Base-by-base conservation (phyloP, 2,797 vertebrate genomes). In the Pseudomugil tenellus region DNA sequence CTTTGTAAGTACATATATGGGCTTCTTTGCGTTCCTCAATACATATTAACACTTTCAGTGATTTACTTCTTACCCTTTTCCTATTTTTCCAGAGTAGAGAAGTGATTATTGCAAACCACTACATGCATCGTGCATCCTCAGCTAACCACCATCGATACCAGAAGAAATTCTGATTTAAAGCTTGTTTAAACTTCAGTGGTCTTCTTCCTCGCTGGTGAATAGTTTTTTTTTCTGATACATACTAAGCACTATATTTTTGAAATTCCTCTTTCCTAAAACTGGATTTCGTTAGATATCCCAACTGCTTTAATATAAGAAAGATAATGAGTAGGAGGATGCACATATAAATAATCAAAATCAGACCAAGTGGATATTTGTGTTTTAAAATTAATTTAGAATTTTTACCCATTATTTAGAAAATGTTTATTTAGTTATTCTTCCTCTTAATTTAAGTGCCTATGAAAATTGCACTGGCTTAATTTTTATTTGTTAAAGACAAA, bases 1-100 rank as follows among this genome's bases (percentile, higher is more conserved):
- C 51, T 79, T 85, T 87, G 95, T 96, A 89, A 94, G 94, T 93
- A 66, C 26, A 61, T 65, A 3, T 31, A 10, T 49, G 0, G 4
- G 29, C 56, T 56, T 32, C 1, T 17, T 56, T 34, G 19, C 35
- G 63, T 64, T 25, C 17, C 29, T 59, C 14, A 37, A 28, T 6
- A 12, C 7, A 51, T 35, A 41, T 12, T 1, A 5, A 48, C 23
- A 67, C 14, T 63, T 59, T 1, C 59, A 6, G 41, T 39, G 0
- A 68, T 70, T 48, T 14, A 17, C 73, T 2, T 51, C 46, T 66
- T 46, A 74, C 66, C 34, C 76, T 86, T 7, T 76, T 69, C 34
- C 5, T 39, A 5, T 77, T 65, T 21, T 88, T 84, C 54, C 85
- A 92, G 86, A 82, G 74, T 19, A 75, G 74, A 12, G 91, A 92